Conservation (phyloP, 2,797 vertebrate genomes). For the Mus spretus region DNA sequence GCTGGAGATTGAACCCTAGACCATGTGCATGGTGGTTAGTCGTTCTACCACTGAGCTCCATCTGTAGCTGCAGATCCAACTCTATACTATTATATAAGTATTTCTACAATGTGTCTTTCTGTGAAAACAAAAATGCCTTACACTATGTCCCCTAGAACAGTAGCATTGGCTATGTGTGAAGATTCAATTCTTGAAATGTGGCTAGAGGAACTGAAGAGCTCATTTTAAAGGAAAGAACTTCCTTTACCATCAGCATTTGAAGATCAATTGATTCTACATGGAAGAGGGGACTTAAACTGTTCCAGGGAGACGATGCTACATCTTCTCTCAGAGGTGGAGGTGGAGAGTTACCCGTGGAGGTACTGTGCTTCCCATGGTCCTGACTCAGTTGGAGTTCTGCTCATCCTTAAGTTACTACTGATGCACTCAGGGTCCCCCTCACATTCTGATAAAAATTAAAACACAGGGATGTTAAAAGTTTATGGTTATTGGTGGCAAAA, state of each 20-base stretch:
- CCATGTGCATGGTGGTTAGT: neutral
- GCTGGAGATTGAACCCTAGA: neutral
- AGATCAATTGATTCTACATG: neutral
- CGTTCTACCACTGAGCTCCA: neutral
- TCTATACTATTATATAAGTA: neutral
- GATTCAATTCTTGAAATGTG: neutral
- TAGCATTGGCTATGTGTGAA: neutral
- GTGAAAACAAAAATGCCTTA: neutral
- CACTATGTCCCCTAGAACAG: neutral
- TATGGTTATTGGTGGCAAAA: conserved; percentile 12
- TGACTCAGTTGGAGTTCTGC: neutral
- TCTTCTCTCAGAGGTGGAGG: neutral
- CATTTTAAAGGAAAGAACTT: conserved; percentile 17
- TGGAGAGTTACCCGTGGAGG: neutral
- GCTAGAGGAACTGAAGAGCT: neutral
- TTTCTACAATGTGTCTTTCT: neutral
- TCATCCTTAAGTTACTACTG: neutral
- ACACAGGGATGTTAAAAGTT: neutral
- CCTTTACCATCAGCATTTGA: neutral
- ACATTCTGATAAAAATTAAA: neutral
- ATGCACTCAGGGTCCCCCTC: neutral
- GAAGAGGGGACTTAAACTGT: neutral
- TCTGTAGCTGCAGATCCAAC: neutral
- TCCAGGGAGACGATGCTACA: neutral
- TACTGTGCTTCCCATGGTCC: neutral